Conservation (phyloP, 2,797 vertebrate species). For the Pseudomugil tenellus region DNA sequence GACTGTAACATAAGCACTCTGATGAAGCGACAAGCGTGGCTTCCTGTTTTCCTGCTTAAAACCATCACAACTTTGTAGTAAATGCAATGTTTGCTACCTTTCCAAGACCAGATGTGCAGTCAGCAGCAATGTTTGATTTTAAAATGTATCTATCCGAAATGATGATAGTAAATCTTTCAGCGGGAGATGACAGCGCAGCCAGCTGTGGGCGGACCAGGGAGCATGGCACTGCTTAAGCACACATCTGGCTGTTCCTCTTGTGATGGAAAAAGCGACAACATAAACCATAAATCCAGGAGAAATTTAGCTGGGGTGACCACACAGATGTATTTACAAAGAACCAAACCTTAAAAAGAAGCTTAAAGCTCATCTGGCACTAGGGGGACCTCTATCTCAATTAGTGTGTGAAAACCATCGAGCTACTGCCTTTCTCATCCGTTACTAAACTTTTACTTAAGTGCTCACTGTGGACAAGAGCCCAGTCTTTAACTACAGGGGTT, state of each 20-base stretch:
- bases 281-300: slow-evolving; percentile 57
- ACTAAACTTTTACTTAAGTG: background rate
- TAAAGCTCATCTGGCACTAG: slow-evolving; percentile 11
- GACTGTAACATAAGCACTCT: slow-evolving; percentile 37
- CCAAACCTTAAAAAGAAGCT: slow-evolving; percentile 9
- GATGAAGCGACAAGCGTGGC: slow-evolving; percentile 32
- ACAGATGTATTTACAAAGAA: slow-evolving; percentile 44
- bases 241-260: slow-evolving; percentile 46
- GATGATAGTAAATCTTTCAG: slow-evolving; percentile 47
- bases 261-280: slow-evolving; percentile 52
- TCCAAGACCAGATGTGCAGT: slow-evolving; percentile 68
- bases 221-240: slow-evolving; percentile 28
- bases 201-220: slow-evolving; percentile 15
- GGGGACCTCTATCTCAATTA: slow-evolving; percentile 16
- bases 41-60: slow-evolving; percentile 59
- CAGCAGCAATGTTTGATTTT: slow-evolving; percentile 42
- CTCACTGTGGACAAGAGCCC: slow-evolving; percentile 13
- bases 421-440: slow-evolving; percentile 2
- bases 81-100: slow-evolving; percentile 64
- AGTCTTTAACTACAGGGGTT: slow-evolving; percentile 8
- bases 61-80: slow-evolving; percentile 51
- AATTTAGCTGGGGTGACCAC: slow-evolving; percentile 44
- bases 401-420: slow-evolving; percentile 14
- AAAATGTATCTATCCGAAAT: slow-evolving; percentile 53
- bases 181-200: slow-evolving; percentile 22